phyloP scores from a whole-genome alignment of 2,113 vertebrate genomes.

The Ranitomeya variabilis region DNA sequence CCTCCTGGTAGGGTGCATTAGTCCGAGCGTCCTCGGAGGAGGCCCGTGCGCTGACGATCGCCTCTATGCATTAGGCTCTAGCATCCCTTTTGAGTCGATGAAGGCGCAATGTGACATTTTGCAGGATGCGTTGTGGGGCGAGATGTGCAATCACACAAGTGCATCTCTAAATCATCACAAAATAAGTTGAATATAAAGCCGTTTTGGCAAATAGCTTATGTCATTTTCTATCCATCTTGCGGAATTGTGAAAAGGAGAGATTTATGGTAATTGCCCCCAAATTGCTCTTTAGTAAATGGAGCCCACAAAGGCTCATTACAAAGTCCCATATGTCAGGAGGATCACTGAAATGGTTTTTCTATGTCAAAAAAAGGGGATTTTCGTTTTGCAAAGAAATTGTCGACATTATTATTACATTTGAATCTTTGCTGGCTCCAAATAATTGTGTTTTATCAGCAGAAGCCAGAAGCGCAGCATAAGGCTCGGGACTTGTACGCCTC shows the following conservation, averaged over 20 bases:
- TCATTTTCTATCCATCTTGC: constrained; percentile 31
- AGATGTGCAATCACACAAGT: neutral
- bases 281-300: constrained; percentile 43
- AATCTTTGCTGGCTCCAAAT: constrained; percentile 40
- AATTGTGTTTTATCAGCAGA: constrained; percentile 63
- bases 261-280: constrained; percentile 44
- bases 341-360: constrained; percentile 34
- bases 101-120: neutral
- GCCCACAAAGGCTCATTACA: constrained; percentile 29
- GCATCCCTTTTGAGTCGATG: neutral
- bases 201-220: constrained; percentile 17
- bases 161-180: constrained; percentile 12
- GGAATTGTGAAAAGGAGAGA: constrained; percentile 16
- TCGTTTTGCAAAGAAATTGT: constrained; percentile 32
- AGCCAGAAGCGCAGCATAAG: constrained; percentile 53
- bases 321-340: constrained; percentile 28
- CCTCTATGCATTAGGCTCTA: neutral
- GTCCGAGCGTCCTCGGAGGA: neutral
- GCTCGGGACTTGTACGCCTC: constrained; percentile 39
- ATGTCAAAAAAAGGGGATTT: constrained; percentile 21
- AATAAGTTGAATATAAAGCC: constrained; percentile 21
- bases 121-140: neutral
- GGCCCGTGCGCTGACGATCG: neutral
- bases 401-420: constrained; percentile 38
- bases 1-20: neutral